These are phyloP conservation scores for Falco biarmicus DNA, from an alignment of 2,797 vertebrate species.

Conservation along the genomic window DNA sequence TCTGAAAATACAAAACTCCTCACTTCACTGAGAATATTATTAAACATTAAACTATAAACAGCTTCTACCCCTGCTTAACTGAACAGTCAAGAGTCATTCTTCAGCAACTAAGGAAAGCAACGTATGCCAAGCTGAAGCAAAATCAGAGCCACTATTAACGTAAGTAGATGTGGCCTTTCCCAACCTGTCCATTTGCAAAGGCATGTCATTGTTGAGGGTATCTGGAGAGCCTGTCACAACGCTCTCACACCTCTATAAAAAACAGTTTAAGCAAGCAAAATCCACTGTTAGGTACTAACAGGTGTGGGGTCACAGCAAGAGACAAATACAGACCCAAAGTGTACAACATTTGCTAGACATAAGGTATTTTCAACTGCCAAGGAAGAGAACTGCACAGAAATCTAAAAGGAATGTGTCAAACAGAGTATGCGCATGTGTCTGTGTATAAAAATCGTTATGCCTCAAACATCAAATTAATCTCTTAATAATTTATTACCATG, in stretches of 20 bases:
- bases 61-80: not conserved
- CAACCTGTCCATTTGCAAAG: not conserved
- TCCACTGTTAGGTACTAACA: not conserved
- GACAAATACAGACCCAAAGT: not conserved
- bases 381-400: not conserved
- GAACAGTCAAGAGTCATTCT: not conserved
- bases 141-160: conserved; percentile 14
- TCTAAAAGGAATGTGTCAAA: not conserved
- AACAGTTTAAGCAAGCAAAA: not conserved
- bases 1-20: not conserved
- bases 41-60: conserved; percentile 1
- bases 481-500: not conserved
- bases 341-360: not conserved
- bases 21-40: not conserved
- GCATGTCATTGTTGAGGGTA: not conserved
- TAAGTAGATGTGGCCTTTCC: not conserved
- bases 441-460: not conserved
- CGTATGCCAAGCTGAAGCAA: conserved; percentile 17
- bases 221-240: not conserved
- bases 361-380: not conserved
- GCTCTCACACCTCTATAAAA: not conserved
- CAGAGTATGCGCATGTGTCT: not conserved
- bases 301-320: not conserved
- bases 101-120: not conserved
- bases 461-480: not conserved